Conservation (phyloP, 1,140 invertebrate genomes). For the Drosophila ambigua region DNA sequence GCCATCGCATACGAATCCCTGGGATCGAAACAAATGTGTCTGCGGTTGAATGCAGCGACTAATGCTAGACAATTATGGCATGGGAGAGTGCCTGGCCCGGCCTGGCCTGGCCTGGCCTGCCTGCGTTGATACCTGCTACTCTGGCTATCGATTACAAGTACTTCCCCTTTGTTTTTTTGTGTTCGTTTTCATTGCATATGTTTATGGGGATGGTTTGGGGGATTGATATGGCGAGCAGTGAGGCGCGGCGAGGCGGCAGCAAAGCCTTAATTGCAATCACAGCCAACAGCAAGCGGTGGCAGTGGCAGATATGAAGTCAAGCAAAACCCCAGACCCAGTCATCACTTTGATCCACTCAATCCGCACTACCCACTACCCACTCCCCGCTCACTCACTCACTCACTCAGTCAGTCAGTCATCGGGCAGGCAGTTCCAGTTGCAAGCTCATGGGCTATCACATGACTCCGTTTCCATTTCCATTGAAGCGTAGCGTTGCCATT, state of each 20-base stretch:
- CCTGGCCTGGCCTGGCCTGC: too few relatives aligned
- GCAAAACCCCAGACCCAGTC: constrained; percentile 66
- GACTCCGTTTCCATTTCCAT: constrained; percentile 49
- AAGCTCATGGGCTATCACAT: constrained; percentile 69
- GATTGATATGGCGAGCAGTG: constrained; percentile 28
- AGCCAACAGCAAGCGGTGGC: constrained; percentile 36
- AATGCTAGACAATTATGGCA: constrained; percentile 72
- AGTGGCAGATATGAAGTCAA: constrained; percentile 56
- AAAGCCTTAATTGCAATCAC: constrained; percentile 72
- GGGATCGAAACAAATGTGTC: constrained; percentile 54
- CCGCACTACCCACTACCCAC: constrained; percentile 32
- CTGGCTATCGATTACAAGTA: constrained; percentile 42
- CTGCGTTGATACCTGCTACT: constrained; percentile 39
- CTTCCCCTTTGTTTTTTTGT: constrained; percentile 26
- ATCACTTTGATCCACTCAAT: constrained; percentile 39
- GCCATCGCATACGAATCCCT: constrained; percentile 27
- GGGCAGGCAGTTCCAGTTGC: constrained; percentile 51
- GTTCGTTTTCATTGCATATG: constrained; percentile 40
- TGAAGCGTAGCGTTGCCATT: constrained; percentile 74
- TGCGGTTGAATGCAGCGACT: constrained; percentile 74
- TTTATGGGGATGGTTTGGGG: constrained; percentile 20
- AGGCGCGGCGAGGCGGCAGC: constrained; percentile 35
- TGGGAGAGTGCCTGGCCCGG: constrained; percentile 37
- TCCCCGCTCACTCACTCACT: constrained; percentile 25
- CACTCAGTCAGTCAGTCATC: constrained; percentile 41